A percentile compares a stretch with the other conserved stretches of the same genome.
Conservation (phyloP, 37 sponge, comb jelly and placozoan species). For the Aphrocallistes beatrix region DNA sequence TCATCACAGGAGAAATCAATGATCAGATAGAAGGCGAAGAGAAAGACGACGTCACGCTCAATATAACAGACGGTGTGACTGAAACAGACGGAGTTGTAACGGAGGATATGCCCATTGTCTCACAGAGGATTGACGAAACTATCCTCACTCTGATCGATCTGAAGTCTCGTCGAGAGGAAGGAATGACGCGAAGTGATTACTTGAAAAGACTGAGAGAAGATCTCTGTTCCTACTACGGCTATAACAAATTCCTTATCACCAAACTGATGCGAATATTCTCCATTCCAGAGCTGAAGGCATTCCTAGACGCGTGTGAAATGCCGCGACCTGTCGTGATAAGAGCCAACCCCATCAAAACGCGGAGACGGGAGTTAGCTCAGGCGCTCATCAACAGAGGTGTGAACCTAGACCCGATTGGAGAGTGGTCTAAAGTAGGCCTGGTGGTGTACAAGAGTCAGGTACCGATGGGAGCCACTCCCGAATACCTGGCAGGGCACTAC, state of each 20-base stretch:
- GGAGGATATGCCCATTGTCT: constrained; percentile 3
- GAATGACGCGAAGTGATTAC: constrained; percentile 57
- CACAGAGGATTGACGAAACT: constrained; percentile 48
- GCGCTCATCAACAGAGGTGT: constrained; percentile 86
- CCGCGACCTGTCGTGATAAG: constrained; percentile 87
- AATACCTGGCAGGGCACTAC: constrained; percentile 96
- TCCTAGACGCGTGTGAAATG: constrained; percentile 85
- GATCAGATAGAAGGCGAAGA: background rate
- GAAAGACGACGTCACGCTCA: background rate
- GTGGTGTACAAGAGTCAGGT: constrained; percentile 90
- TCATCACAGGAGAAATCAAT: background rate
- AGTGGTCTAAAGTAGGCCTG: constrained; percentile 95
- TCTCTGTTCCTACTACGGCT: constrained; percentile 79
- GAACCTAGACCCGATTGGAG: constrained; percentile 93
- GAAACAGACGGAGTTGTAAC: constrained; percentile 22
- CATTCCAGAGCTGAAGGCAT: constrained; percentile 59
- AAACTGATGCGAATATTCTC: constrained; percentile 68
- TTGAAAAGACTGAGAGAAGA: constrained; percentile 43
- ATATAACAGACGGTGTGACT: background rate
- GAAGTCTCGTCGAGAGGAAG: constrained; percentile 55
- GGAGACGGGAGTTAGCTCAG: constrained; percentile 88
- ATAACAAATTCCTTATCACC: constrained; percentile 65
- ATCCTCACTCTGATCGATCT: constrained; percentile 71
- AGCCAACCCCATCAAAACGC: constrained; percentile 82
- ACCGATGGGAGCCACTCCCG: constrained; percentile 97